phyloP scores from a whole-genome alignment of 2,888 invertebrate genomes.

The Odontothrips loti region DNA sequence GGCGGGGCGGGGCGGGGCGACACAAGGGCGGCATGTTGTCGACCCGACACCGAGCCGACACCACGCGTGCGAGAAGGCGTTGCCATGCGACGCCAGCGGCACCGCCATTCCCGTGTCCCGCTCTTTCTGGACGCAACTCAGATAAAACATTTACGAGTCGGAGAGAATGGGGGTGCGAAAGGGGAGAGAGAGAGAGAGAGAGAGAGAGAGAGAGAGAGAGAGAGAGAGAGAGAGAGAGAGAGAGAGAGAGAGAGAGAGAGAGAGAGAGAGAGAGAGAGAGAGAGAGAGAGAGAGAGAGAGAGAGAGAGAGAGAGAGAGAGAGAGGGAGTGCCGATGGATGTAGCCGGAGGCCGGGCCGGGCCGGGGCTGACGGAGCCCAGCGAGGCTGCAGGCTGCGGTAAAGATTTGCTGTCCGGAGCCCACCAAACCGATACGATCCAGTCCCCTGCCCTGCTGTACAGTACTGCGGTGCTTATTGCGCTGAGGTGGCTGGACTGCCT shows the following conservation, averaged over 20 bases:
- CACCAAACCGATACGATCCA: background rate
- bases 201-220: constrained; percentile 1
- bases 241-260: background rate
- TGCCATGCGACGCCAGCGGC: too few species aligned
- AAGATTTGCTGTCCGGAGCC: background rate
- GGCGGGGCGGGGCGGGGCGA: too few species aligned
- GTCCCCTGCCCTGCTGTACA: background rate
- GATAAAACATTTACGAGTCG: background rate
- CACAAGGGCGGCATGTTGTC: too few species aligned
- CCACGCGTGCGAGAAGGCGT: too few species aligned
- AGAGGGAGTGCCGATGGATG: background rate
- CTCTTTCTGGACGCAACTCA: background rate
- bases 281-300: constrained; percentile 1
- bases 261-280: background rate
- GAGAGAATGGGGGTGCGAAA: too few species aligned
- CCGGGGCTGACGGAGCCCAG: background rate
- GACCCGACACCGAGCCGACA: too few species aligned
- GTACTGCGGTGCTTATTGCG: background rate
- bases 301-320: background rate
- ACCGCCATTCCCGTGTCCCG: too few species aligned
- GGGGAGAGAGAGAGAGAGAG: background rate
- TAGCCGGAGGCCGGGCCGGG: background rate
- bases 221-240: background rate
- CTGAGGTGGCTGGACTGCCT: background rate
- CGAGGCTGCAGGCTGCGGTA: background rate